Base-by-base conservation (phyloP, 2,113 vertebrate genomes). In the Ondatra zibethicus region DNA sequence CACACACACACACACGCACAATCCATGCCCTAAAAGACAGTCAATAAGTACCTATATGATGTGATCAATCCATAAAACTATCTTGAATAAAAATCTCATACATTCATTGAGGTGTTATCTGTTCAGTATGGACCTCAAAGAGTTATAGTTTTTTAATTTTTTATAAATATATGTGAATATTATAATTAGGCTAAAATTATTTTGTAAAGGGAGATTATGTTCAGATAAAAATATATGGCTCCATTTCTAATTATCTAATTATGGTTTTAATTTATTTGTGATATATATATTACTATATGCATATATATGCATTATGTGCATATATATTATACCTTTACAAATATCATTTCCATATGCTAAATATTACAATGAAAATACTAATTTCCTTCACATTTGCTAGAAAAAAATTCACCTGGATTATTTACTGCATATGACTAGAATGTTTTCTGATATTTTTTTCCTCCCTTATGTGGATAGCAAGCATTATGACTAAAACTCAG, bases 211-310 rank as follows among this genome's bases (percentile, higher is more conserved):
- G 80, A 75, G 16, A n/a, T 7, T 72, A 7, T 10, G 66, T 27
- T 66, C 29, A 73, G 23, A 90, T 89, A 92, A 89, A 73, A 87
- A 72, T 86, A 3, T 50, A 36, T 87, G 11, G 0, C 5, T 88
- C 82, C 80, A 65, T 68, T 96, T 81, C 92, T 77, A 94, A 88
- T 39, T 31, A 45, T 81, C 92, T 77, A 94, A 88, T 39, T 31
- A 45, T 82, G 29, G 39, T 8, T 2, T 95, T 42, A 91, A 39
- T 81, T 19, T 39, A 3, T 31, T 52, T 55, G 31, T 66, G 1
- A 0, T 31, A 78, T 61, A 47, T 63, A 0, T 29, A 52, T 76
- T 6, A 5, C 45, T 47, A 50, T 11, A 21, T 47, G n/a, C 66
- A 58, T 68, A 0, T 29, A 63, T 76, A 47, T 61, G 27, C 10